Percentiles rank a stretch among this genome's conserved stretches.
These are phyloP conservation scores for Furnarius figulus DNA, from an alignment of 2,113 vertebrate genomes.

Conservation along the genomic window DNA sequence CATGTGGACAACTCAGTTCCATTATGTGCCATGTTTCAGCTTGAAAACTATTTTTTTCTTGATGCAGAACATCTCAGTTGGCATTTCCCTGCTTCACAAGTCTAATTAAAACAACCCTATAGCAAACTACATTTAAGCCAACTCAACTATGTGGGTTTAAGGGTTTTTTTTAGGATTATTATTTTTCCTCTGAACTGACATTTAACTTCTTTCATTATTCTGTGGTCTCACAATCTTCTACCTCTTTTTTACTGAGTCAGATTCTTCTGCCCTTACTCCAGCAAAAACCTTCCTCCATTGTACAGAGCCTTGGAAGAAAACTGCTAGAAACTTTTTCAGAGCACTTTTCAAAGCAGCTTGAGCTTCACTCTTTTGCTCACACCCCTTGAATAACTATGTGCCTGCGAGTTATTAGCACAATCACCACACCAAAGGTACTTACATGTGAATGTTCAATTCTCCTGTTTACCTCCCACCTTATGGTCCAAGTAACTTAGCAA, in stretches of 20 bases:
- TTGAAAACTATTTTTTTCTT: slow-evolving; percentile 10
- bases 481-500: background rate
- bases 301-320: background rate
- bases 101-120: slow-evolving; percentile 28
- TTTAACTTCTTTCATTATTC: background rate
- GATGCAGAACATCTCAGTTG: background rate
- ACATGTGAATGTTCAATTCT: background rate
- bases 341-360: background rate
- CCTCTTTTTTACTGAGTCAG: background rate
- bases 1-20: slow-evolving; percentile 27
- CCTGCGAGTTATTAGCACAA: background rate
- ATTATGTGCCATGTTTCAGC: slow-evolving; percentile 1
- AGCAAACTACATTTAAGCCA: slow-evolving; percentile 3
- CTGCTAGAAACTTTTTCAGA: background rate
- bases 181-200: background rate
- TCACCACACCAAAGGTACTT: background rate
- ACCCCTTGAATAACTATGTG: background rate
- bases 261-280: background rate
- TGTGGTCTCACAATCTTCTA: background rate
- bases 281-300: background rate
- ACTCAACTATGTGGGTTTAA: background rate
- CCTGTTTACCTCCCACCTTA: background rate
- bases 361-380: background rate
- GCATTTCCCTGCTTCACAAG: background rate
- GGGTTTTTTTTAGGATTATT: background rate